Evolutionary conservation across 2,797 vertebrate genomes (phyloP).

Genomic region (Limosa lapponica): DNA sequence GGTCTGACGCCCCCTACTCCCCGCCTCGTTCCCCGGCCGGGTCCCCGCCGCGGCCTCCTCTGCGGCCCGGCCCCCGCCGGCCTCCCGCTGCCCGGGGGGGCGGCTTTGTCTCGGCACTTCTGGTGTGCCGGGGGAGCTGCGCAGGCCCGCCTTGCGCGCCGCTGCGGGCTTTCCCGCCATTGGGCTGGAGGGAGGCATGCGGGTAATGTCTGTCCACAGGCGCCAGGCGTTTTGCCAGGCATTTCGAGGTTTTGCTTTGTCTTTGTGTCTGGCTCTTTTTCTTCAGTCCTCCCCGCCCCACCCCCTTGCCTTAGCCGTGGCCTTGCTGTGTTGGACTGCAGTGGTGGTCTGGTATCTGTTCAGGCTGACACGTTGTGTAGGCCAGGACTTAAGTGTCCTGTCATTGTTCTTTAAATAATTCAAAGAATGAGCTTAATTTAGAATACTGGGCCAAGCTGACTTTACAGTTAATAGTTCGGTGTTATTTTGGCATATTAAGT

Average conservation of each 20-base stretch:
- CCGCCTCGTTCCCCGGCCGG: fast-evolving
- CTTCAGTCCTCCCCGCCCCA: fast-evolving
- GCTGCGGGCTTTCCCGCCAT: neutral
- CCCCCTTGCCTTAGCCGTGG: too few species aligned
- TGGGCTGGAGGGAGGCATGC: neutral
- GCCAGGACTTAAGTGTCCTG: fast-evolving
- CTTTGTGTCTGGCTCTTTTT: neutral
- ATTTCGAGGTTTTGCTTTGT: neutral
- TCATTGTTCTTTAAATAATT: fast-evolving
- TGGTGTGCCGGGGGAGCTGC: fast-evolving
- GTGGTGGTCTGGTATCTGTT: neutral
- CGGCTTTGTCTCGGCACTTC: neutral
- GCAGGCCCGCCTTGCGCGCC: neutral
- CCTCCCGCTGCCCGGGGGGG: fast-evolving
- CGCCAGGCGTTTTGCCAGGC: neutral
- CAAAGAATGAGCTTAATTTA: fast-evolving
- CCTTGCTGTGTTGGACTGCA: neutral
- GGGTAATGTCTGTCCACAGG: neutral
- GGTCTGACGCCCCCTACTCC: neutral
- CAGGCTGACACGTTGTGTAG: neutral
- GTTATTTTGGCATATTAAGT: fast-evolving
- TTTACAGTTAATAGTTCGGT: neutral
- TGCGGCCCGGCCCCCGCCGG: neutral
- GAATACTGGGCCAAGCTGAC: fast-evolving
- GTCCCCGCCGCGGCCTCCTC: too few species aligned